These are phyloP conservation scores for Lochmaea crataegi DNA, from an alignment of 2,888 invertebrate species.

Conservation along the genomic window DNA sequence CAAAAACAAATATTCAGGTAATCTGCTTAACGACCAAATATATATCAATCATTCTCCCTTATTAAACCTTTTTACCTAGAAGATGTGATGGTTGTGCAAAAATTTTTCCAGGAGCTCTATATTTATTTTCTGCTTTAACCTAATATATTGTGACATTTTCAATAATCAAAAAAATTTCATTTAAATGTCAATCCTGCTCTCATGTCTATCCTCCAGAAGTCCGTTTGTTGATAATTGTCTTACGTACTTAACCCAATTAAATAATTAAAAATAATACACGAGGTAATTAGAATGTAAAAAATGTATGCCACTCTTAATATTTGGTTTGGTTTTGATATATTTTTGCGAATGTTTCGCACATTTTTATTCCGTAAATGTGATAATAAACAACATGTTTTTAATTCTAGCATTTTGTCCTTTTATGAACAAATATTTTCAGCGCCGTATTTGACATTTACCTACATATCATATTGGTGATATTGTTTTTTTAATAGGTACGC, in stretches of 20 bases:
- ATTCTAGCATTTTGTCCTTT: conserved; percentile 57
- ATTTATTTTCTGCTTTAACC: too few relatives aligned
- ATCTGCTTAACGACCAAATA: too few relatives aligned
- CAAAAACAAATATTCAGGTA: too few relatives aligned
- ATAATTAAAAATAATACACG: conserved; percentile 31
- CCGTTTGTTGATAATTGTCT: not conserved
- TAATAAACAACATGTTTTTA: conserved; percentile 65
- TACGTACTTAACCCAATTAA: conserved; percentile 41
- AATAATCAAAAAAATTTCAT: too few relatives aligned
- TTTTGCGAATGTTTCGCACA: conserved; percentile 44
- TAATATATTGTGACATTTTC: too few relatives aligned
- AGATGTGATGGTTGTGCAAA: too few relatives aligned
- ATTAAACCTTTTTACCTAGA: too few relatives aligned
- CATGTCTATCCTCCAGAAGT: conserved; percentile 1
- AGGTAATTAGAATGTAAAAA: conserved; percentile 45
- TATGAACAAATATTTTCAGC: conserved; percentile 44
- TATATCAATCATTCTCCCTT: too few relatives aligned
- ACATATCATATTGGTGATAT: conserved; percentile 46
- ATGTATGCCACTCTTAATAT: conserved; percentile 46
- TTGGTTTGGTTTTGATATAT: conserved; percentile 45
- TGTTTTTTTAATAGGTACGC: conserved; percentile 28
- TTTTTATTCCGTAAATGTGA: conserved; percentile 61
- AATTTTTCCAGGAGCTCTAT: too few relatives aligned
- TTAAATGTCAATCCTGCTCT: too few relatives aligned
- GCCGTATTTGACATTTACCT: conserved; percentile 42